Evolutionary conservation across 2,888 invertebrate species (phyloP), one percentile per base, ranked within the genome.

Genomic region (Dryocosmus kuriphilus): DNA sequence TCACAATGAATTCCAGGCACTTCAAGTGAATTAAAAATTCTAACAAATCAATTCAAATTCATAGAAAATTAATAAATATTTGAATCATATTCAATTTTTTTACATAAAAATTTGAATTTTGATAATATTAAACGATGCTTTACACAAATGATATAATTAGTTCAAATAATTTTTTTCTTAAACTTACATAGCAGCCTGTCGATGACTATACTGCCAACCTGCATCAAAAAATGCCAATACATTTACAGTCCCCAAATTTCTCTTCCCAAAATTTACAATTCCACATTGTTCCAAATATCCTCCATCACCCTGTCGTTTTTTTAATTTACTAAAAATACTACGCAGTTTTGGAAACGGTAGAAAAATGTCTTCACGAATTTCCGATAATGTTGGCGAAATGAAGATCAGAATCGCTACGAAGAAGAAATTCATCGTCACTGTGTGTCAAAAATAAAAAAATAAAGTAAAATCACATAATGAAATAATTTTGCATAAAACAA

Each of bases 181-280:
- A 55, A 87, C 89, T 89, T 83, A 91, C 91, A 90, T 88, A 71
- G 85, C 77, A 14, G 89, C 88, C 80, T 91, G 90, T n/a, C 87
- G 81, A 74, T 88, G 87, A 81, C 90, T 91, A 74, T 86, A 89
- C 7, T 86, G 83, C 89, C 89, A 90, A 16, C 86, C 80, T 5
- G 87, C 81, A 76, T 90, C 89, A 71, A 90, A 80, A 77, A 90
- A 89, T 8, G 89, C 88, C 22, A 90, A 78, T 2, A 91, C 90
- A 30, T 88, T 89, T 9, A 90, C 88, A 19, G 83, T 71, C 22
- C 88, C 90, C 24, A 85, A 79, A 32, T 85, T 83, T 22, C 19
- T n/a, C 35, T 85, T 85, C 81, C 85, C 85, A 30, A 86, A 81
- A n/a, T 85, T 76, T 5, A 89, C 83, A 22, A 78, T 41, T 8